These are phyloP conservation scores for Falco cherrug DNA, from an alignment of 2,797 vertebrate genomes.

Conservation along the genomic window DNA sequence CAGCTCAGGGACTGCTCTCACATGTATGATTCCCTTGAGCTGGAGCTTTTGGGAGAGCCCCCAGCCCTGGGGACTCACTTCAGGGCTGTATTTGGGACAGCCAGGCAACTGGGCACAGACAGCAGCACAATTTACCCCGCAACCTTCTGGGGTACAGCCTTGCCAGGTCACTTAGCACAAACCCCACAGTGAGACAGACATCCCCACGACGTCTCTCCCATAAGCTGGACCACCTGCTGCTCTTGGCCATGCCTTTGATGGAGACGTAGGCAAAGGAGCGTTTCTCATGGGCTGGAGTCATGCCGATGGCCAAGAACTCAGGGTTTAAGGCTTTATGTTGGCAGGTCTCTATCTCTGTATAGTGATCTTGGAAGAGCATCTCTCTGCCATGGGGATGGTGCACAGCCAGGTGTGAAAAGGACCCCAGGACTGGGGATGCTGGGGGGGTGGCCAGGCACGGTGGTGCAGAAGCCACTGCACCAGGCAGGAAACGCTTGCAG, in stretches of 20 bases:
- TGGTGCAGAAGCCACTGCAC: rapidly evolving
- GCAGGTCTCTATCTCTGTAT: rapidly evolving
- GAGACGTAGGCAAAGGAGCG: rapidly evolving
- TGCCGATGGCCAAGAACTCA: rapidly evolving
- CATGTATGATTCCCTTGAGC: neutral
- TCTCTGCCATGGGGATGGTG: rapidly evolving
- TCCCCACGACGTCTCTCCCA: rapidly evolving
- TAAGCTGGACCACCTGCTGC: rapidly evolving
- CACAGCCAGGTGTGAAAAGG: neutral
- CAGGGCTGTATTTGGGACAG: neutral
- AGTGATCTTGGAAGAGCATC: neutral
- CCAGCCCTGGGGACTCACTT: too few relatives aligned
- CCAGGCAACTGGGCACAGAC: neutral
- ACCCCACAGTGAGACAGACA: neutral
- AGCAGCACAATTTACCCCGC: neutral
- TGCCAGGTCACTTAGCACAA: neutral
- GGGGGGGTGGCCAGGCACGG: neutral
- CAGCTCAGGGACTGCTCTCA: neutral
- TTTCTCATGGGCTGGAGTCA: neutral
- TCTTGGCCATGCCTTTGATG: neutral
- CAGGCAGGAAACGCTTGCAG: neutral
- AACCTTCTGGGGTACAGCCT: neutral
- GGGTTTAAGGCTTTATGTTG: neutral
- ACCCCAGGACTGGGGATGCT: too few relatives aligned
- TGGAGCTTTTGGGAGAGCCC: neutral